Evolutionary conservation across 2,797 vertebrate species (phyloP), one percentile per base, ranked within the genome.

Genomic region (Girardinus metallicus): DNA sequence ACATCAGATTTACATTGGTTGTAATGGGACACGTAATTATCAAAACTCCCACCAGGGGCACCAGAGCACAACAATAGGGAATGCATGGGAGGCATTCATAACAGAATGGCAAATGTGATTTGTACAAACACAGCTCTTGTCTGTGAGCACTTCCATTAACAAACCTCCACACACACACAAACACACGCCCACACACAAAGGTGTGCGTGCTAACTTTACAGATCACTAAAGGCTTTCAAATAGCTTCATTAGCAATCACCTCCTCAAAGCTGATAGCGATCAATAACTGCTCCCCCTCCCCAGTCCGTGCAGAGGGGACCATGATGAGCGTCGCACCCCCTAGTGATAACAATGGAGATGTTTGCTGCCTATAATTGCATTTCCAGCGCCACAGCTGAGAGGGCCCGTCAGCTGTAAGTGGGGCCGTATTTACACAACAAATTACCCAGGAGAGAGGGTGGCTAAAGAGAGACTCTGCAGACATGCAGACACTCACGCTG

Each of bases 321-420:
- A 57, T 91, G 93, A 95, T 94, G 82, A 93, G 89, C 85, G 82
- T 89, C n/a, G 81, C 86, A 90, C 93, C 90, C 91, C 93, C 90
- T 91, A 94, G 94, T 94, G 93, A 95, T 93, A 95, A 95, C 94
- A 95, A 94, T 93, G 92, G 94, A 95, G 94, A 94, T 95, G 95
- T 96, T 95, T 96, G 95, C 95, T 89, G 94, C 91, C 91, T 93
- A 91, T 96, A 95, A 96, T 96, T 96, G 94, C 92, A 94, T 95
- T 96, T 95, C 89, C 93, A 93, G 93, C 81, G 71, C 88, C 85
- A 87, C 92, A 91, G 92, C 91, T 73, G 89, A 94, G 90, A 93
- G 90, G 89, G 87, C 90, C 94, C 89, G 86, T 93, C 91, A 89
- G 83, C 92, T 93, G 86, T 94, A 95, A 94, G 90, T 92, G 93